phyloP scores from a whole-genome alignment of 2,797 vertebrate species.

The Eutrigla gurnardus region DNA sequence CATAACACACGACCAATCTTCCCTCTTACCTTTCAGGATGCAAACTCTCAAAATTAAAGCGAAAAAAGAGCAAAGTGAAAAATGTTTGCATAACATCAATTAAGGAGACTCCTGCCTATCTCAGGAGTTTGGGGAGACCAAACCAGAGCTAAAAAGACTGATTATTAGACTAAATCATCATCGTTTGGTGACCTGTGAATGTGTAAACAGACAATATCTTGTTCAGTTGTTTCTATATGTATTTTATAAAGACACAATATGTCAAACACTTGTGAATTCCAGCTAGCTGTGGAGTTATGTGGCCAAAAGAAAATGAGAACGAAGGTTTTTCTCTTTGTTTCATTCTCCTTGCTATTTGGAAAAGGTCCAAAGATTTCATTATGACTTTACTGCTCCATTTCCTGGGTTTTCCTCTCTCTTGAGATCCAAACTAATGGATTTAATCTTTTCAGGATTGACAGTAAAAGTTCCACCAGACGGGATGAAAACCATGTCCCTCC shows the following conservation, averaged over 20 bases:
- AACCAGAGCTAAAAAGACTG: too few species aligned
- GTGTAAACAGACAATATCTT: too few species aligned
- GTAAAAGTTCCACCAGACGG: conserved; percentile 13
- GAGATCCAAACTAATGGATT: conserved; percentile 2
- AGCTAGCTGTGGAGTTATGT: not conserved
- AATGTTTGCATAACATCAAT: too few species aligned
- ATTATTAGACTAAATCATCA: too few species aligned
- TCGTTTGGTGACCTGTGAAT: too few species aligned
- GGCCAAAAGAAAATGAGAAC: not conserved
- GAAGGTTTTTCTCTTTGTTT: not conserved
- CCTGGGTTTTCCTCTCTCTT: conserved; percentile 1
- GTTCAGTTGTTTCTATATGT: too few species aligned
- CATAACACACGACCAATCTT: not conserved
- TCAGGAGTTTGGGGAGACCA: too few species aligned
- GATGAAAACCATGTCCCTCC: conserved; percentile 63
- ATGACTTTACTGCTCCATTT: not conserved
- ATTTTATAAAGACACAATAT: not conserved
- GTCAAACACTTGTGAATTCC: not conserved
- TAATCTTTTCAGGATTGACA: conserved; percentile 56
- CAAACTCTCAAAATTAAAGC: not conserved
- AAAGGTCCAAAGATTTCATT: not conserved
- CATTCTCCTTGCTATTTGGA: not conserved
- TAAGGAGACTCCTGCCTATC: too few species aligned
- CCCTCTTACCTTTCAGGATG: not conserved
- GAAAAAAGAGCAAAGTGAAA: not conserved